Evolutionary conservation across 2,888 invertebrate genomes (phyloP).

Genomic region (Steinernema hermaphroditum): DNA sequence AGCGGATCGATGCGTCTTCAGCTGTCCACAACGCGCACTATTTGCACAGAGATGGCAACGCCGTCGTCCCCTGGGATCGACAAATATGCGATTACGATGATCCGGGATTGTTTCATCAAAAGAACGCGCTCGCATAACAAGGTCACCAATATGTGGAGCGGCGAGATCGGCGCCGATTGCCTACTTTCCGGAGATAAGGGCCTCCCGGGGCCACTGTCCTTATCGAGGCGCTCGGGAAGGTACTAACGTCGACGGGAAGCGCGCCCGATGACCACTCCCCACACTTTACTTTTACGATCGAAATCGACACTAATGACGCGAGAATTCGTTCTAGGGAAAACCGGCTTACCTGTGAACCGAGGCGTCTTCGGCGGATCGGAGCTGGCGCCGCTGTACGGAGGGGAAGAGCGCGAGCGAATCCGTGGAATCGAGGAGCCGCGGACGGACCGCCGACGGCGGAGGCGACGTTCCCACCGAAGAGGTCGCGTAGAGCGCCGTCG

Average conservation of each 20-base stretch:
- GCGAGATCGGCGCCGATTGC: constrained; percentile 24
- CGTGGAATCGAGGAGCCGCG: constrained; percentile 17
- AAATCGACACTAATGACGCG: constrained; percentile 21
- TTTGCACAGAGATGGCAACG: constrained; percentile 16
- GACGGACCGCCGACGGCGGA: not conserved
- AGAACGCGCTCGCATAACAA: constrained; percentile 14
- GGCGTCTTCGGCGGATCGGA: not conserved
- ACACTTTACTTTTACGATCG: constrained; percentile 21
- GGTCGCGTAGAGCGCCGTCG: constrained; percentile 24
- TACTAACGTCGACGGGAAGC: too few species aligned
- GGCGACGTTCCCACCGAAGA: constrained; percentile 24
- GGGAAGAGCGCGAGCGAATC: constrained; percentile 12
- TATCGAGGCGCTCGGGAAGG: not conserved
- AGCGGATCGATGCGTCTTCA: constrained; percentile 22
- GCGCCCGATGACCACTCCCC: constrained; percentile 9
- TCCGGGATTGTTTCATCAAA: not conserved
- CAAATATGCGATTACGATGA: constrained; percentile 26
- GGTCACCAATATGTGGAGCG: constrained; percentile 6
- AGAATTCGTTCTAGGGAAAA: not conserved
- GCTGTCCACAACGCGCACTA: constrained; percentile 21
- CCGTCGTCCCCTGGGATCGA: not conserved
- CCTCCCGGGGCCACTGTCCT: constrained; percentile 1
- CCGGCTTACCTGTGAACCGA: constrained; percentile 23
- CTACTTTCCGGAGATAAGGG: constrained; percentile 23
- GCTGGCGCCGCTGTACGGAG: constrained; percentile 20